Evolutionary conservation across 2,797 vertebrate genomes (phyloP), one percentile per base, ranked within the genome.

Genomic region (Oreochromis mossambicus): DNA sequence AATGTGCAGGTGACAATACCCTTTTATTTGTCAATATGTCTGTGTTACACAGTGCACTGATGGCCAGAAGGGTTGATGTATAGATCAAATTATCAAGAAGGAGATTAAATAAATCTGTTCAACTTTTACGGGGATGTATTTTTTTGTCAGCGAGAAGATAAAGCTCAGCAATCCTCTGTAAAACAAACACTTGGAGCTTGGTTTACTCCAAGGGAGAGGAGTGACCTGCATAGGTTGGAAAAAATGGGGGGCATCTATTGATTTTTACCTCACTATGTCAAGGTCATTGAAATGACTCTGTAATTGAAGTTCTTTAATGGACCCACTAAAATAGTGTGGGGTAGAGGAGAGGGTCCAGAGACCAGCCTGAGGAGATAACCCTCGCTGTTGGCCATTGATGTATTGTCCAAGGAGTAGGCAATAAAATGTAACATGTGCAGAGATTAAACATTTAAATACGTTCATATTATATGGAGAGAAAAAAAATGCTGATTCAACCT

Each of bases 241-340:
- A 78, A 34, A 77, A 52, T 66, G 58, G 29, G 4, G 26, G 17
- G 75, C 26, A 34, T 88, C 81, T 92, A 95, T 95, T 91, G 92
- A 95, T 93, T 93, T 89, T 87, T 78, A 63, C 80, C 61, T 85
- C 83, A 63, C 66, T 87, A 83, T 91, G 82, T 93, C 92, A 95
- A 95, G 94, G 95, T 96, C 93, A 93, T 70, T 83, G 85, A 92
- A 92, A 94, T 92, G 56, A 89, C 81, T 10, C 79, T 81, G 89
- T 93, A 91, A 95, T 94, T 92, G 84, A 91, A 91, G 92, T 85
- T 80, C 61, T 88, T 94, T 87, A 94, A 92, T 91, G 66, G 91
- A 89, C n/a, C 82, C 48, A 11, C 36, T 89, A 90, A 90, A 91
- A 91, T 93, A 90, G 82, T 63, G 79, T 70, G 9, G 81, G 43